Base-by-base conservation (phyloP, 2,797 vertebrate species). In the Melanotaenia nigrans region DNA sequence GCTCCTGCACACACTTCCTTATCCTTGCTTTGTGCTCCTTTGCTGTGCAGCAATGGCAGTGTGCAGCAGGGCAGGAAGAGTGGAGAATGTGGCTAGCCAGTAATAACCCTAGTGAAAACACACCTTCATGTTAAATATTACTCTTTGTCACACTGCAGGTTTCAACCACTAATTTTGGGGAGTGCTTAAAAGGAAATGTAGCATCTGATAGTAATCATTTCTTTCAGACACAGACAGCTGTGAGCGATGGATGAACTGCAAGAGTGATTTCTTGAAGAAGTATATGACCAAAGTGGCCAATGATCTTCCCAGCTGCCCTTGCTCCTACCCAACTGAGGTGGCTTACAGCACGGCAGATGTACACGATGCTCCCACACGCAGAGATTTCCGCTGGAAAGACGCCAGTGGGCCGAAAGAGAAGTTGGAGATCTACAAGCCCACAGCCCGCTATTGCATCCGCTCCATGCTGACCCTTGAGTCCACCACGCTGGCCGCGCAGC, bases 191-290 rank as follows among this genome's bases (percentile, higher is more conserved):
- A 54, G 13, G 24, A 60, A 65, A 55, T 33, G 60, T 10, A 18
- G 55, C 32, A 14, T 64, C 57, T 60, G 69, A 76, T 42, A 8
- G 58, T 67, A 58, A 20, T 40, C 20, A 42, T 89, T 65, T 83
- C 78, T 85, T 91, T 12, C 92, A 97, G 97, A 96, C 85, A 94
- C 96, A 30, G 97, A 98, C 95, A 96, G 96, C 90, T 98, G 97
- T 47, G 97, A 99, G 85, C 96, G 97, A 73, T 99, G 97, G 96
- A 95, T 99, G 89, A 97, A 95, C 91, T 98, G 98, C 93, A 97
- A 97, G 87, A 98, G 96, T 0, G 95, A 98, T 79, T 98, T 98
- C 92, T 91, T 99, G 73, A 95, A 95, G 87, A 96, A 95, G 85
- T 98, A 99, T 87, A 91, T 99, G 90, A 95, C 93, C 84, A 96